phyloP scores from a whole-genome alignment of 1,140 invertebrate species.

The Drosophila baimaii region DNA sequence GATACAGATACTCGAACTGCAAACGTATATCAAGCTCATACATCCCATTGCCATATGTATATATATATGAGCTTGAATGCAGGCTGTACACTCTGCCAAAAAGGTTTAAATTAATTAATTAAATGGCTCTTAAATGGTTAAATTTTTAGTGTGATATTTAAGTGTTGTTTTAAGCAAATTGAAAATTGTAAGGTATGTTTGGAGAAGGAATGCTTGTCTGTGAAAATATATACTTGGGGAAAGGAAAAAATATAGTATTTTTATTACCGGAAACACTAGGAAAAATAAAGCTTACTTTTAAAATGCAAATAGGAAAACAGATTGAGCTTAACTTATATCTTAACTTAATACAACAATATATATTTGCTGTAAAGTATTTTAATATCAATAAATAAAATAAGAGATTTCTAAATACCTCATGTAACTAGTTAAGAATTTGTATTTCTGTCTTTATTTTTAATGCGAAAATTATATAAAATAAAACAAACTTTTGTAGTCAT shows the following conservation, averaged over 20 bases:
- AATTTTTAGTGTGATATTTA: neutral
- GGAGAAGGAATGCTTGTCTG: neutral
- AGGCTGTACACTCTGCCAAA: conserved; percentile 37
- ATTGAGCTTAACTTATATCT: neutral
- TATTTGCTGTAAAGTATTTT: too few relatives aligned
- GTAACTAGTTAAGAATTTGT: neutral
- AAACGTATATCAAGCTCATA: conserved; percentile 32
- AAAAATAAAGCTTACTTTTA: neutral
- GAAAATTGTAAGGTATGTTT: neutral
- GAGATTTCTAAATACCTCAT: rapidly evolving
- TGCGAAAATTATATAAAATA: neutral
- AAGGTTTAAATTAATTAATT: neutral
- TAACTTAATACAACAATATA: too few relatives aligned
- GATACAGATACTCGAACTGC: conserved; percentile 25
- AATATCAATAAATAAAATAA: too few relatives aligned
- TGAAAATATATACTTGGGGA: neutral
- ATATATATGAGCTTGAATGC: neutral
- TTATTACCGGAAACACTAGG: conserved; percentile 3
- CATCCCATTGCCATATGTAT: conserved; percentile 23
- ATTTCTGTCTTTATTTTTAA: neutral
- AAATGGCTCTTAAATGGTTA: neutral
- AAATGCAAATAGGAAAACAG: neutral
- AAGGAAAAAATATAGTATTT: neutral
- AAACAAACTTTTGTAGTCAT: too few relatives aligned
- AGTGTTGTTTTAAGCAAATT: neutral